phyloP scores from a whole-genome alignment of 2,888 invertebrate species.

The Agrotis exclamationis region DNA sequence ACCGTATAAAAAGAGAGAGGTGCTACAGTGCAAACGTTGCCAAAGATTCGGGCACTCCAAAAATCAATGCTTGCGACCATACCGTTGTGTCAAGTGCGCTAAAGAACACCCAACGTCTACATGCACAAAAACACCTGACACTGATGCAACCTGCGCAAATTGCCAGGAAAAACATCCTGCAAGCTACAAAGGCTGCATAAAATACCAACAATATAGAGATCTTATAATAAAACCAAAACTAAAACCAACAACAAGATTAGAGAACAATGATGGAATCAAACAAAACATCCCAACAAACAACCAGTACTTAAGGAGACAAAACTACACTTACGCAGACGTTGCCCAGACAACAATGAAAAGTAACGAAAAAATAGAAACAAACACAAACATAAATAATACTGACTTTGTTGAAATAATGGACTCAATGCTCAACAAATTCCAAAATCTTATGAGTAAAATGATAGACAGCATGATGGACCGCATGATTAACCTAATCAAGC shows the following conservation, averaged over 20 bases:
- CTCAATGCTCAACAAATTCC: too few species aligned
- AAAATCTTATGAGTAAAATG: too few species aligned
- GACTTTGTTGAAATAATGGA: too few species aligned
- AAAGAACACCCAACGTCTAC: neutral
- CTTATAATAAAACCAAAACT: neutral
- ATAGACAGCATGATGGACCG: slow-evolving; percentile 6
- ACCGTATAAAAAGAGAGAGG: too few species aligned
- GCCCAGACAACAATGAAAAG: too few species aligned
- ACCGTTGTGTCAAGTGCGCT: neutral
- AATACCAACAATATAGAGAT: slow-evolving; percentile 12
- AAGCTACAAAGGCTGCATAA: neutral
- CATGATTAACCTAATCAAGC: neutral
- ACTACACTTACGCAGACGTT: too few species aligned
- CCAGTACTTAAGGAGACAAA: too few species aligned
- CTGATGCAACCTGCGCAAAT: slow-evolving; percentile 4
- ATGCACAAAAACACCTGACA: neutral
- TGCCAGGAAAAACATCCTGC: neutral
- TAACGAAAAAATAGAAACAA: too few species aligned
- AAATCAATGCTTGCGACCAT: slow-evolving; percentile 7
- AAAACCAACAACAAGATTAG: neutral
- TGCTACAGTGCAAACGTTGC: too few species aligned
- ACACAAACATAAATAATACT: too few species aligned
- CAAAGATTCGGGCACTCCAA: too few species aligned
- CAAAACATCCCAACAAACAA: neutral
- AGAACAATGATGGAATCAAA: neutral